Conservation (phyloP, 2,113 vertebrate genomes). For the Aythya baeri region DNA sequence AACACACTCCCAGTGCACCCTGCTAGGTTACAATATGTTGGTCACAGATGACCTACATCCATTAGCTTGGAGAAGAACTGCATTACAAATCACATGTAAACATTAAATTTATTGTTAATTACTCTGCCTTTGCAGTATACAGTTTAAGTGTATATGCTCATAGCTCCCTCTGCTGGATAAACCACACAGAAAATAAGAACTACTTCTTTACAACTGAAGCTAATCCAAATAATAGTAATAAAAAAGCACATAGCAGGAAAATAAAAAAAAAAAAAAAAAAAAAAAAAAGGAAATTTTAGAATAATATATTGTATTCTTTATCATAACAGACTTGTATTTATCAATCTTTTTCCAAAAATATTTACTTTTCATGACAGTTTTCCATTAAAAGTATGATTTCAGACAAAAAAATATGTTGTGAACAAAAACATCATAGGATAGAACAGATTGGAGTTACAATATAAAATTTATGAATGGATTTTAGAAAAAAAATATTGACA, state of each 20-base stretch:
- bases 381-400: neutral
- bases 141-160: neutral
- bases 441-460: neutral
- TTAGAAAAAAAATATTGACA: neutral
- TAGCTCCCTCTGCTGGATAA: constrained; percentile 58
- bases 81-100: neutral
- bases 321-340: neutral
- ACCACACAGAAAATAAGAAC: neutral
- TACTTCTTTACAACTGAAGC: neutral
- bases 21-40: neutral
- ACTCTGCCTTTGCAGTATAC: neutral
- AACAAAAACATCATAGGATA: neutral
- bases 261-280: accelerated
- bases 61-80: neutral
- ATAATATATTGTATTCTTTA: neutral
- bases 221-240: neutral
- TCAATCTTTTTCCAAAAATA: neutral
- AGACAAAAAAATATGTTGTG: neutral
- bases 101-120: neutral
- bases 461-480: neutral
- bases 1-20: neutral
- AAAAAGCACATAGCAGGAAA: neutral
- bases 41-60: neutral
- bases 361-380: neutral
- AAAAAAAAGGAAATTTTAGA: neutral